Base-by-base conservation (phyloP, 2,113 vertebrate genomes). In the Neoarius graeffei region DNA sequence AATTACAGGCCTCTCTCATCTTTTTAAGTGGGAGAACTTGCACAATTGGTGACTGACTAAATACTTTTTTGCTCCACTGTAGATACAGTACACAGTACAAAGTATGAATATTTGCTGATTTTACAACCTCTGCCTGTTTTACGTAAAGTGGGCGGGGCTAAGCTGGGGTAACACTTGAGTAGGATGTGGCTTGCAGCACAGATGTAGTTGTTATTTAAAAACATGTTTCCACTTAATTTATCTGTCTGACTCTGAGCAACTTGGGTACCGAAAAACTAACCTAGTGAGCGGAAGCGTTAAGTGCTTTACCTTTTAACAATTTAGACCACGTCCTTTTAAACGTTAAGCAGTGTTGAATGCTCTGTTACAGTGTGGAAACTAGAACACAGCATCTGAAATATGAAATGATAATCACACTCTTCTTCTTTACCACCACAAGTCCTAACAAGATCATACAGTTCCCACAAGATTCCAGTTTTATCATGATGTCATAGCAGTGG, bases 401-500 rank as follows among this genome's bases (percentile, higher is more conserved):
- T 73, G 35, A 54, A 77, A 77, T 7, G 25, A 50, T n/a, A 27
- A 79, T 56, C 52, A 7, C 4, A 80, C 52, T 19, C 80, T 30
- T 11, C 11, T 4, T 42, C 6, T 59, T 35, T 13, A 42, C 6
- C 19, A 2, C 30, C 56, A 23, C 81, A 52, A n/a, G 56, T n/a
- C 62, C n/a, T 80, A n/a, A 76, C 87, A 54, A 3, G 85, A 67
- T 6, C 60, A 66, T 1, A 2, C 52, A 23, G 57, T 82, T 67
- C 60, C 85, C 76, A 56, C 60, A 27, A 86, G 52, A 23, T 25
- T 86, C 52, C 19, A 25, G 13, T 25, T 27, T 86, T 9, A 27
- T 54, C 30, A 79, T 79, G n/a, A 86, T 67, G 60, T 86, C 76
- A 86, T 81, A 52, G 77, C 59, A 20, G 60, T 56, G 42, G 42